Conservation (phyloP, 2,888 invertebrate species). For the Drosophila kanekoi region DNA sequence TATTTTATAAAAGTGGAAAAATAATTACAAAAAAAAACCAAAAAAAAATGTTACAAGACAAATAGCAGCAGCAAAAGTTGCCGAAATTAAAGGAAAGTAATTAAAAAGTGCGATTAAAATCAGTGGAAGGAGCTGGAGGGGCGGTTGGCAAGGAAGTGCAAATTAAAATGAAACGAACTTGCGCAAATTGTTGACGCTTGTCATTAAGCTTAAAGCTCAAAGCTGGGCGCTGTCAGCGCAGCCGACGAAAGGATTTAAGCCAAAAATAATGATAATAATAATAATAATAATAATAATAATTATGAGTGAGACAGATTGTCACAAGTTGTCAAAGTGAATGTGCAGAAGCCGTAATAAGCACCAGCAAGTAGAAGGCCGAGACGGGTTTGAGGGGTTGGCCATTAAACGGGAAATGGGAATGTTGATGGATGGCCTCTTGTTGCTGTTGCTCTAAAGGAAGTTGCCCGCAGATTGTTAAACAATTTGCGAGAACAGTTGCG, state of each 20-base stretch:
- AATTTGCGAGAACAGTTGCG: constrained; percentile 5
- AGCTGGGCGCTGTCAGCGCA: constrained; percentile 64
- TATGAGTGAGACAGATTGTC: constrained; percentile 75
- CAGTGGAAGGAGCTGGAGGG: constrained; percentile 5
- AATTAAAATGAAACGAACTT: constrained; percentile 61
- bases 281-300: constrained; percentile 54
- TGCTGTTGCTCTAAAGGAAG: constrained; percentile 1
- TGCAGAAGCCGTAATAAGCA: constrained; percentile 39
- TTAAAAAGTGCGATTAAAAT: constrained; percentile 72
- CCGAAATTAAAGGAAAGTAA: constrained; percentile 76
- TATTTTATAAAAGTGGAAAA: constrained; percentile 62
- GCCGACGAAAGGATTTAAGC: constrained; percentile 72
- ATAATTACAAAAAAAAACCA: constrained; percentile 45
- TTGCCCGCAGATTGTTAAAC: constrained; percentile 29
- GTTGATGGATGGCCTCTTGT: constrained; percentile 35
- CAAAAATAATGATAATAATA: constrained; percentile 71
- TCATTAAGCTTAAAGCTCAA: constrained; percentile 65
- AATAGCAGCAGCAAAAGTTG: constrained; percentile 63
- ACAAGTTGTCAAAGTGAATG: constrained; percentile 67
- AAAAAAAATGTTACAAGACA: constrained; percentile 55
- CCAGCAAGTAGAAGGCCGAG: neutral
- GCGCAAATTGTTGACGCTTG: constrained; percentile 66
- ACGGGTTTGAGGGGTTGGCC: neutral
- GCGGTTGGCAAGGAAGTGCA: constrained; percentile 25
- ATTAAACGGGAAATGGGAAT: constrained; percentile 15